Evolutionary conservation across 2,113 vertebrate genomes (phyloP).

Genomic region (Xenopus tropicalis): DNA sequence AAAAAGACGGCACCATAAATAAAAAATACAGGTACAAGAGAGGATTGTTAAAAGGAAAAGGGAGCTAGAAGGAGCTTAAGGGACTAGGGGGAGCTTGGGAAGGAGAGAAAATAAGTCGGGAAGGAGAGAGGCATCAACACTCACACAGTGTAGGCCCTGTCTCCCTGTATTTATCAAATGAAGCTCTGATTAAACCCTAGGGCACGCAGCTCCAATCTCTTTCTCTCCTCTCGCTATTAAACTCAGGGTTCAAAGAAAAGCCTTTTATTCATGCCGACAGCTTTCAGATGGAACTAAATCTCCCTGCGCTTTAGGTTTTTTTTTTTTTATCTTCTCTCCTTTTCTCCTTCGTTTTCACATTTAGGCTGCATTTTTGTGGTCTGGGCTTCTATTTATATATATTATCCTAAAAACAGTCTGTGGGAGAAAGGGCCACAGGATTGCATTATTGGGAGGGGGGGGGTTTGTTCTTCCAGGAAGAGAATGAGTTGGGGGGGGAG

Average conservation of each 20-base stretch:
- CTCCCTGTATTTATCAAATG: constrained; percentile 57
- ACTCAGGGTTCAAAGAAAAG: constrained; percentile 62
- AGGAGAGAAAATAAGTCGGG: background rate
- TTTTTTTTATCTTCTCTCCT: constrained; percentile 13
- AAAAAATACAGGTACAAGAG: constrained; percentile 10
- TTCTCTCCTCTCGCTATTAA: constrained; percentile 52
- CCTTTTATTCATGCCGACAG: constrained; percentile 64
- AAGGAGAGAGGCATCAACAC: constrained; percentile 18
- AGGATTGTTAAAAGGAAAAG: background rate
- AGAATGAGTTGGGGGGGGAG: background rate
- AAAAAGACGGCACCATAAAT: background rate
- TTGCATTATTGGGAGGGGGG: background rate
- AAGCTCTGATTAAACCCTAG: constrained; percentile 58
- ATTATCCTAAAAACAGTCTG: background rate
- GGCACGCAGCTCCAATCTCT: constrained; percentile 50
- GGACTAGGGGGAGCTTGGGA: constrained; percentile 37
- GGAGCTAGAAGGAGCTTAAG: background rate
- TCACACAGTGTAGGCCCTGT: constrained; percentile 45
- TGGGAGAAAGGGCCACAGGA: constrained; percentile 14
- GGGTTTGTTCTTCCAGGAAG: background rate
- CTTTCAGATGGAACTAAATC: constrained; percentile 71
- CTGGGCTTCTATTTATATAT: constrained; percentile 33
- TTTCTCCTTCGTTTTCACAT: constrained; percentile 39
- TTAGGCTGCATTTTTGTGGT: constrained; percentile 25
- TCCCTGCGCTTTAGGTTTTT: constrained; percentile 47